Evolutionary conservation across 1,140 invertebrate species (phyloP).

Genomic region (Zaprionus africanus): DNA sequence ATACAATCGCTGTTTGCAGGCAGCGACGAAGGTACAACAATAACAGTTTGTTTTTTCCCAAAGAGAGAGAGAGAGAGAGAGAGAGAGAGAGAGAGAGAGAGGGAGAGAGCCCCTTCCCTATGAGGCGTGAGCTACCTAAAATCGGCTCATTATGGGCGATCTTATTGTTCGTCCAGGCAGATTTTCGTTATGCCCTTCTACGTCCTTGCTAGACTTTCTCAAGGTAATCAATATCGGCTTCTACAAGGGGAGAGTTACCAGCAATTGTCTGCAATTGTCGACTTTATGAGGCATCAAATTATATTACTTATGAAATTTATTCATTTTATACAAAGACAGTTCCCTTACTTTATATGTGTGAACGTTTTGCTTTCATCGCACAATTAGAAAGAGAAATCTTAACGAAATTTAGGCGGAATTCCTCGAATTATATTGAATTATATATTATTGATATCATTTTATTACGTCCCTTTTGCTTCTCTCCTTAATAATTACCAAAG

Average conservation of each 20-base stretch:
- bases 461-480: neutral
- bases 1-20: constrained; percentile 66
- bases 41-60: constrained; percentile 40
- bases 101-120: neutral
- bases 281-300: constrained; percentile 58
- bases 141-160: constrained; percentile 66
- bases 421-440: neutral
- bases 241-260: constrained; percentile 26
- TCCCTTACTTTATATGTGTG: neutral
- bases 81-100: too few relatives aligned
- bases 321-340: neutral
- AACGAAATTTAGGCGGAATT: neutral
- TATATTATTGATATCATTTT: neutral
- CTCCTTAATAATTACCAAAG: neutral
- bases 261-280: constrained; percentile 56
- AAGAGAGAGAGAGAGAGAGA: neutral
- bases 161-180: constrained; percentile 27
- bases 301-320: constrained; percentile 15
- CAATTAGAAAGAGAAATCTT: neutral
- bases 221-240: constrained; percentile 65
- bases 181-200: constrained; percentile 23
- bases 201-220: constrained; percentile 46
- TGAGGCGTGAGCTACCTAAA: constrained; percentile 72
- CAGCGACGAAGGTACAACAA: constrained; percentile 20
- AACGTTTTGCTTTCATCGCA: neutral